Conservation (phyloP, 2,113 vertebrate genomes). For the Cynopterus brachyotis region DNA sequence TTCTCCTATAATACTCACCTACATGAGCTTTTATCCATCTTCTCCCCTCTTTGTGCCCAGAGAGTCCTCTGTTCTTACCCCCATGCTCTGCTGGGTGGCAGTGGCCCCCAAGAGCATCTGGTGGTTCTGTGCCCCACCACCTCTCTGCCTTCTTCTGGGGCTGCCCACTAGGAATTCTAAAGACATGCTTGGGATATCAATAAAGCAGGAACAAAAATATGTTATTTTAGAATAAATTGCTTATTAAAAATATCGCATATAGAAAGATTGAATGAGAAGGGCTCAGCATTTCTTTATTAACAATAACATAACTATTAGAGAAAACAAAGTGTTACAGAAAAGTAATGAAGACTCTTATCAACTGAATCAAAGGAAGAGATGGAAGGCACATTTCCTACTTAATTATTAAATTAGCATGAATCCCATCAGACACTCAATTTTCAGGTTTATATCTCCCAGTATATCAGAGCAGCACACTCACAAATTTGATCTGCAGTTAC, state of each 20-base stretch:
- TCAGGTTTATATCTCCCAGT: background rate
- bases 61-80: background rate
- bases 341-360: background rate
- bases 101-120: background rate
- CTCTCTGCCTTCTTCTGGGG: background rate
- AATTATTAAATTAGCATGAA: constrained; percentile 5
- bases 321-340: background rate
- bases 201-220: background rate
- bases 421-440: background rate
- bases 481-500: background rate
- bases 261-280: background rate
- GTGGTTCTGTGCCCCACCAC: background rate
- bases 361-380: background rate
- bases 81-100: background rate
- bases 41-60: background rate
- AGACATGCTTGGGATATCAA: background rate
- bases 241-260: background rate
- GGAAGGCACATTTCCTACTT: background rate
- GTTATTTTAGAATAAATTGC: background rate
- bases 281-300: background rate
- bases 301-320: background rate
- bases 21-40: background rate
- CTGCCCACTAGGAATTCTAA: background rate
- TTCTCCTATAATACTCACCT: background rate
- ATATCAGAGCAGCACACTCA: background rate